Evolutionary conservation across 30 jellyfish, hydroid and myxozoan genomes (phyloP).

Genomic region (Haliclystus octoradiatus): DNA sequence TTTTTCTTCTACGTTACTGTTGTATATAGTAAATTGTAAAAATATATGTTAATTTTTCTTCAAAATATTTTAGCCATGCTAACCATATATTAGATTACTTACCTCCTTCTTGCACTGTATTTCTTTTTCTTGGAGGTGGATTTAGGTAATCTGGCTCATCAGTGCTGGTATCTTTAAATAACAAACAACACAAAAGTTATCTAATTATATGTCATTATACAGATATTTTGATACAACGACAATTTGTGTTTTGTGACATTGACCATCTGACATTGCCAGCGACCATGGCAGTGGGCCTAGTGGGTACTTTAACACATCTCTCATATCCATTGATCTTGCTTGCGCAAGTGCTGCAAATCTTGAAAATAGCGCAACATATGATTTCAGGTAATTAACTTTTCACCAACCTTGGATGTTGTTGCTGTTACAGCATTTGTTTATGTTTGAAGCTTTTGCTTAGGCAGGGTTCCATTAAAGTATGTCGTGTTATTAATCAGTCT

Average conservation of each 20-base stretch:
- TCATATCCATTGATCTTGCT: constrained; percentile 23
- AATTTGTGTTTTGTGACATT: constrained; percentile 16
- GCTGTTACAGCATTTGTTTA: not conserved
- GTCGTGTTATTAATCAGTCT: constrained; percentile 6
- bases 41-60: too few species aligned
- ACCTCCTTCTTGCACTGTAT: too few species aligned
- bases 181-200: too few species aligned
- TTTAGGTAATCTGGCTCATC: too few species aligned
- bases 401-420: not conserved
- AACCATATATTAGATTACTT: too few species aligned
- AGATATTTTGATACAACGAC: too few species aligned
- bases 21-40: too few species aligned
- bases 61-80: too few species aligned
- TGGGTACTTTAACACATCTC: constrained; percentile 25
- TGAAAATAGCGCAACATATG: constrained; percentile 6
- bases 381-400: constrained; percentile 10
- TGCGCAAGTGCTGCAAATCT: constrained; percentile 23
- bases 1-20: too few species aligned
- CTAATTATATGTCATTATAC: too few species aligned
- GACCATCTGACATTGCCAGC: constrained; percentile 13
- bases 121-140: too few species aligned
- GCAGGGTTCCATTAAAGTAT: constrained; percentile 7
- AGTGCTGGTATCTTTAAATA: too few species aligned
- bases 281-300: constrained; percentile 45
- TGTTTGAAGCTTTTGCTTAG: not conserved